Evolutionary conservation across 1,140 invertebrate genomes (phyloP), one percentile per base, ranked within the genome.

Genomic region (Drosophila sucinea): DNA sequence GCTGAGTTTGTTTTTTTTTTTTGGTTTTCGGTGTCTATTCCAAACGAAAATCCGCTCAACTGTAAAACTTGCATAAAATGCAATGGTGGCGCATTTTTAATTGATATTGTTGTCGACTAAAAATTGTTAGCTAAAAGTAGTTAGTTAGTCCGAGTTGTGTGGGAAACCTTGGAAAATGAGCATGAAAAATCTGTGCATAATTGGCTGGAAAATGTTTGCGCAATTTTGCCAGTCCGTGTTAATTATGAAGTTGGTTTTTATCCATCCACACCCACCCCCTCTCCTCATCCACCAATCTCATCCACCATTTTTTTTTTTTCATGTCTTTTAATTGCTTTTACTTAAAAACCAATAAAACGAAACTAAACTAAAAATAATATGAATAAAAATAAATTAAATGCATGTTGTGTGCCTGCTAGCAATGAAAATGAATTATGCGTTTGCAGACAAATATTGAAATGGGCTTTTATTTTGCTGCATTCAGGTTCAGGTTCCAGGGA

Each of bases 11-110:
- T 55, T 72, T 67, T 60, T 10, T 32, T 41, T 61, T 66, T 51
- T 51, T 41, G 41, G 41, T 32, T 40, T 23, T 44, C 23, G 3
- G 57, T 65, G 33, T 75, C 65, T 70, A 47, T 44, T 76, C 67
- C 61, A 38, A 66, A n/a, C 60, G 38, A 51, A 67, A 75, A 62
- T 60, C 61, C 66, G 69, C 73, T 84, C 81, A 84, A 80, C 77
- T 84, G 83, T 72, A 69, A 86, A 82, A 70, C 79, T 65, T 65
- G 63, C 67, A 51, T 75, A 72, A 79, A 85, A 75, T 82, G 82
- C 82, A 86, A 74, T 74, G 62, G 47, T 55, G 40, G 75, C 83
- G 67, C 79, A 68, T 65, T 82, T 85, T 67, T 69, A 74, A 77
- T 76, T 76, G 73, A 77, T 75, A 73, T 77, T 73, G 69, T 73